These are phyloP conservation scores for Plagodis dolabraria DNA, from an alignment of 2,888 invertebrate genomes.

Conservation along the genomic window DNA sequence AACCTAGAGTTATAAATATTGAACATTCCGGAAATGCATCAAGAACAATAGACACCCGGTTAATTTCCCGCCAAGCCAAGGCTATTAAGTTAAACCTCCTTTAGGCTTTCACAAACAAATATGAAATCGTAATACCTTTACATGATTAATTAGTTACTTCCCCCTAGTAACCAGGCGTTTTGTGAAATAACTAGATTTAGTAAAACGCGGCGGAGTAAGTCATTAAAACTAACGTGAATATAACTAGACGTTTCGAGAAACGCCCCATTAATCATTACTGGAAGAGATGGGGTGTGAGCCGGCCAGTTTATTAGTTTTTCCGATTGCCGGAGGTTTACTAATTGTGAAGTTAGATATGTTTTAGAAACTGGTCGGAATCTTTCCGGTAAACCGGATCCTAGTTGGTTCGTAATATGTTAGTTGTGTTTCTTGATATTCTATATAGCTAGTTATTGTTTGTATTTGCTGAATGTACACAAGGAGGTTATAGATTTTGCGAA, in stretches of 20 bases:
- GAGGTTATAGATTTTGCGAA: too few relatives aligned
- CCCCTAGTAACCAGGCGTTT: background rate
- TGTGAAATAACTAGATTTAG: conserved; percentile 4
- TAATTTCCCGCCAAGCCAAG: too few relatives aligned
- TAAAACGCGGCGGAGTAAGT: conserved; percentile 13
- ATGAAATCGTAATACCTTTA: too few relatives aligned
- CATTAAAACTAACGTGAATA: conserved; percentile 20
- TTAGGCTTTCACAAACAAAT: background rate
- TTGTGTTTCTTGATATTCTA: background rate
- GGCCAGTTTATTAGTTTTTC: conserved; percentile 1
- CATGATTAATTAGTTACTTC: background rate
- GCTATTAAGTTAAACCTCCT: background rate
- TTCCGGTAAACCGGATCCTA: too few relatives aligned
- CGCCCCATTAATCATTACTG: conserved; percentile 26
- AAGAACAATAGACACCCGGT: too few relatives aligned
- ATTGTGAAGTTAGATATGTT: background rate
- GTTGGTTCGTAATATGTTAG: too few relatives aligned
- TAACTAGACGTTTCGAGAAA: conserved; percentile 24
- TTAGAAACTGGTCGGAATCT: too few relatives aligned
- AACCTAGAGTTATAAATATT: too few relatives aligned
- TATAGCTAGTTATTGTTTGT: background rate
- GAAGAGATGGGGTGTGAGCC: background rate
- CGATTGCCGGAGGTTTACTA: conserved; percentile 1
- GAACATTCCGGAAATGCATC: too few relatives aligned
- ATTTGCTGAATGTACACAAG: background rate